Evolutionary conservation across 2,113 vertebrate species (phyloP).

Genomic region (Rhipidura dahli): DNA sequence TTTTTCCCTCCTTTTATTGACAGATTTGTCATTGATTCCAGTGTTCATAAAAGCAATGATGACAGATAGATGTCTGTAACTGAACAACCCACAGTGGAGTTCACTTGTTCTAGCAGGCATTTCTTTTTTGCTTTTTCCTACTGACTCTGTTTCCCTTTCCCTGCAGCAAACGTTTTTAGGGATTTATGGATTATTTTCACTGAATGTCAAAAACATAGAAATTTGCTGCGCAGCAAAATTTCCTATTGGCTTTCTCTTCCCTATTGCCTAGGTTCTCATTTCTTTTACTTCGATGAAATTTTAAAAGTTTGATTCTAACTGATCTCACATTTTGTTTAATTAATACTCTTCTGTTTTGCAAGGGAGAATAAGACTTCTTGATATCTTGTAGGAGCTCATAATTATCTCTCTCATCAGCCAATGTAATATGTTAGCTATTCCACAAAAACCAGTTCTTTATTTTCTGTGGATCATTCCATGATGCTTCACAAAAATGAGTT

Average conservation of each 20-base stretch:
- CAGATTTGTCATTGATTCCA: constrained; percentile 1
- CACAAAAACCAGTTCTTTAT: background rate
- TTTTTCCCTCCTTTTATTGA: constrained; percentile 44
- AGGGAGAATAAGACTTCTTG: background rate
- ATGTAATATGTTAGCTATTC: background rate
- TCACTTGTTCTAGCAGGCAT: background rate
- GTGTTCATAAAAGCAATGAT: constrained; percentile 26
- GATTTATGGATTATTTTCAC: background rate
- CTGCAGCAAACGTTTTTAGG: background rate
- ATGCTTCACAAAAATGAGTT: background rate
- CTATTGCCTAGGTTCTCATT: background rate
- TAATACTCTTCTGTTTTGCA: background rate
- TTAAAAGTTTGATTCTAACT: background rate
- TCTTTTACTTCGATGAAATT: background rate
- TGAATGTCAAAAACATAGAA: background rate
- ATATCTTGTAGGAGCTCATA: background rate
- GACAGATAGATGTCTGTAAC: constrained; percentile 39
- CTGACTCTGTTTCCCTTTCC: background rate
- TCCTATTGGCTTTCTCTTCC: background rate
- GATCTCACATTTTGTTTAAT: background rate
- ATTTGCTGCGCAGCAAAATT: background rate
- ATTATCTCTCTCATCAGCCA: background rate
- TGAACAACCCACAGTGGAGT: constrained; percentile 3
- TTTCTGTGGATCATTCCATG: background rate
- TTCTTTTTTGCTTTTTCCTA: background rate